Percentiles rank a stretch among this genome's conserved stretches.
Evolutionary conservation across 2,113 vertebrate genomes (phyloP).

Genomic region (Ibidorhyncha struthersii): DNA sequence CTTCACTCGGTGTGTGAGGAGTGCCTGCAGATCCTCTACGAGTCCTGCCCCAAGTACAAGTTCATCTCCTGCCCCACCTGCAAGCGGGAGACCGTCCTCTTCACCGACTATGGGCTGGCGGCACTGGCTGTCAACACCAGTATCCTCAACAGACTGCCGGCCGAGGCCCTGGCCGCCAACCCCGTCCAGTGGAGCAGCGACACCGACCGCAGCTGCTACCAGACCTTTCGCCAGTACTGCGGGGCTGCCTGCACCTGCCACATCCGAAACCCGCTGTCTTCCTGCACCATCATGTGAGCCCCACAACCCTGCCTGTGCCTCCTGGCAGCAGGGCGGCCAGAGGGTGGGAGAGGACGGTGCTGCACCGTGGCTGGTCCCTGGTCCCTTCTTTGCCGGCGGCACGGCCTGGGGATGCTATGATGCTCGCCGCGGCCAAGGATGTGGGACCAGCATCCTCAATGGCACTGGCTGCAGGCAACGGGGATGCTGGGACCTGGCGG

Average conservation of each 20-base stretch:
- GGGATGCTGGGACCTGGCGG: not conserved
- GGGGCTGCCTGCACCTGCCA: constrained; percentile 97
- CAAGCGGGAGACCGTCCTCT: constrained; percentile 96
- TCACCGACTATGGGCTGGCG: constrained; percentile 97
- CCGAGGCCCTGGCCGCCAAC: constrained; percentile 83
- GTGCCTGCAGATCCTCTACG: constrained; percentile 98
- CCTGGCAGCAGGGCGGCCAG: not conserved
- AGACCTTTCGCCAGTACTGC: constrained; percentile 99
- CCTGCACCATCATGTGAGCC: constrained; percentile 96
- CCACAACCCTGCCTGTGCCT: not conserved
- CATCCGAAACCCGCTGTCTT: constrained; percentile 92
- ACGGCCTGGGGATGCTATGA: not conserved
- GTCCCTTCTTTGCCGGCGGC: not conserved
- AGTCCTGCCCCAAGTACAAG: constrained; percentile 99
- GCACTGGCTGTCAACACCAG: constrained; percentile 97
- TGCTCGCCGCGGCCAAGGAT: not conserved
- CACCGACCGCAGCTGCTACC: constrained; percentile 97
- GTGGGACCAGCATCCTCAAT: not conserved
- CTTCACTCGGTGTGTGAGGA: constrained; percentile 98
- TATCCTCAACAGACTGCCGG: constrained; percentile 94
- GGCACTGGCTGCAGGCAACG: fast-evolving
- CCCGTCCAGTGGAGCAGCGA: constrained; percentile 94
- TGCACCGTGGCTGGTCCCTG: fast-evolving
- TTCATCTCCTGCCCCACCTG: constrained; percentile 99
- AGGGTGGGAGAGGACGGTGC: not conserved